Conservation (phyloP, 2,113 vertebrate species). For the Microtus oregoni region DNA sequence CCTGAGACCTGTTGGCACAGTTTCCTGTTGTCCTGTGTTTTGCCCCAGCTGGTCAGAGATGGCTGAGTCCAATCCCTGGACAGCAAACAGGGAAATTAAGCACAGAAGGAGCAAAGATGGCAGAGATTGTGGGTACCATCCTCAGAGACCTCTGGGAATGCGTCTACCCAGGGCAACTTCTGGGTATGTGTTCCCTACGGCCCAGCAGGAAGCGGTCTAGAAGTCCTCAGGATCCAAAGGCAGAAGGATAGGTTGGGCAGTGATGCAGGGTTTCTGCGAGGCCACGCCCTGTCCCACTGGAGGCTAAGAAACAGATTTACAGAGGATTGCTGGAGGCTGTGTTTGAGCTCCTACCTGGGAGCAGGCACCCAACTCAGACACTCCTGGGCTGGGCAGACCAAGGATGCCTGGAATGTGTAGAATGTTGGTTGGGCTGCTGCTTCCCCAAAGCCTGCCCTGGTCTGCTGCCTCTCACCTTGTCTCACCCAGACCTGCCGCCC, state of each 20-base stretch:
- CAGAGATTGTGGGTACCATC: background rate
- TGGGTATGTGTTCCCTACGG: background rate
- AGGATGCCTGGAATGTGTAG: background rate
- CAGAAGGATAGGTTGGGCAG: background rate
- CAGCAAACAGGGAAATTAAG: background rate
- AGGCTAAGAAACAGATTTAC: background rate
- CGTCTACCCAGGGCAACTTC: background rate
- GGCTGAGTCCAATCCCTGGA: no score
- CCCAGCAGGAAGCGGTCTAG: background rate
- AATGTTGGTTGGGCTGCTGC: background rate
- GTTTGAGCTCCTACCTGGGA: background rate
- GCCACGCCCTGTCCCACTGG: no score
- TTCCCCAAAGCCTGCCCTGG: background rate
- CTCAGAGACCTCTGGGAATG: background rate
- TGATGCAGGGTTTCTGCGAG: background rate
- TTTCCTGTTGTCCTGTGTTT: background rate
- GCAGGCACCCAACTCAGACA: background rate
- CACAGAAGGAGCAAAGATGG: background rate
- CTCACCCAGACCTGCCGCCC: background rate
- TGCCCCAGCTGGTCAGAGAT: background rate
- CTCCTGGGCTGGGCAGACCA: rapidly evolving
- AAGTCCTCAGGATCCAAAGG: background rate
- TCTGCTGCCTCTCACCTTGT: background rate
- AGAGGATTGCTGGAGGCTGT: background rate
- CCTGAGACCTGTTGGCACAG: background rate